A percentile compares a stretch with the other conserved stretches of the same genome.
Evolutionary conservation across 92 coral and sea anemone genomes (phyloP).

Genomic region (Heliopora coerulea): DNA sequence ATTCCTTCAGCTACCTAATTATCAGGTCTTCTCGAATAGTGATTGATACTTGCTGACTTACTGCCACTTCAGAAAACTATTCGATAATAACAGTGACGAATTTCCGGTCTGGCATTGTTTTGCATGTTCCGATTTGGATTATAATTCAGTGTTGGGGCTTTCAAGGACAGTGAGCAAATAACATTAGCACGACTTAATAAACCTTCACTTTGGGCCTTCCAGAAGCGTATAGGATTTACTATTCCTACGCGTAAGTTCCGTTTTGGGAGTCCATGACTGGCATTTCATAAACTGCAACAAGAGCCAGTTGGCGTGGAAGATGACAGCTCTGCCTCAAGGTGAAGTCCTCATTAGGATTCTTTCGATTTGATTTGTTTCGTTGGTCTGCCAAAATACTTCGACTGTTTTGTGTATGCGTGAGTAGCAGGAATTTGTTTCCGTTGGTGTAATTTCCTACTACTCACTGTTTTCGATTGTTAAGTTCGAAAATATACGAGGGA

Average conservation of each 20-base stretch:
- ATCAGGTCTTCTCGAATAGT: no score
- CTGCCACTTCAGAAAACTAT: constrained; percentile 33
- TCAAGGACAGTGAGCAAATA: neutral
- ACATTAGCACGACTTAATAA: neutral
- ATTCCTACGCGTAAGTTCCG: neutral
- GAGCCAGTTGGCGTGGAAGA: neutral
- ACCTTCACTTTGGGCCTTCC: neutral
- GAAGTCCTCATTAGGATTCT: neutral
- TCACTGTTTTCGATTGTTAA: no score
- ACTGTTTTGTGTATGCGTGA: neutral
- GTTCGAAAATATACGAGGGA: no score
- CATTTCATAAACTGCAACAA: neutral
- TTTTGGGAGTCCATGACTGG: neutral
- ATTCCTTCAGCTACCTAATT: no score
- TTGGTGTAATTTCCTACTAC: neutral
- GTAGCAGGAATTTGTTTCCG: neutral
- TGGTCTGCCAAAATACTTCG: neutral
- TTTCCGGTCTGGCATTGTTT: constrained; percentile 42
- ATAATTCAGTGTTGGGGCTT: constrained; percentile 12
- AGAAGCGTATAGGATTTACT: neutral
- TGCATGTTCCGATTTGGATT: constrained; percentile 34
- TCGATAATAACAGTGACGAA: constrained; percentile 44
- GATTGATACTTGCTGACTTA: constrained; percentile 24
- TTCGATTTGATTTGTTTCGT: neutral
- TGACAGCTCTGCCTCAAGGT: constrained; percentile 44